Conservation (phyloP, 1,140 invertebrate species). For the Octopus sinensis region DNA sequence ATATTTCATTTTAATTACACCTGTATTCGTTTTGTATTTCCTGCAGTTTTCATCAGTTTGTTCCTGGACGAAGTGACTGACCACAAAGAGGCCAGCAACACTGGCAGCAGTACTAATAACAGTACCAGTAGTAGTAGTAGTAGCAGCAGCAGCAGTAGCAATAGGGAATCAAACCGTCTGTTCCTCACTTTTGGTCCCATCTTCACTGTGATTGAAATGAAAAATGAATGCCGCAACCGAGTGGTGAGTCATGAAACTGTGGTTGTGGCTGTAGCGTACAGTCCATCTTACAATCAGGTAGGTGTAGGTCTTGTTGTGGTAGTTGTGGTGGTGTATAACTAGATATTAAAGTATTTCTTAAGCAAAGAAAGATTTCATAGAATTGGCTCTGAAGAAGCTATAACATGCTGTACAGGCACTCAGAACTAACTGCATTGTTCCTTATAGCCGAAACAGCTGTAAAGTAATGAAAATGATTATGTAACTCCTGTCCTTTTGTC, state of each 20-base stretch:
- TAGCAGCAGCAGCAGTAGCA: slow-evolving; percentile 14
- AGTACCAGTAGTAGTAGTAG: too few species aligned
- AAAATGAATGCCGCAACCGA: slow-evolving; percentile 50
- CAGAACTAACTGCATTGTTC: too few species aligned
- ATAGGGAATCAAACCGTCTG: slow-evolving; percentile 39
- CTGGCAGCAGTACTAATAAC: too few species aligned
- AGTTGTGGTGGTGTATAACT: too few species aligned
- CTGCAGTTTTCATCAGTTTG: slow-evolving; percentile 44
- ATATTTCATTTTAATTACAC: too few species aligned
- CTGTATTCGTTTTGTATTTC: background rate
- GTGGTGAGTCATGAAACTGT: slow-evolving; percentile 55
- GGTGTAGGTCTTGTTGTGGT: background rate
- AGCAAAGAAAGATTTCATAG: too few species aligned
- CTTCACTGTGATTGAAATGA: slow-evolving; percentile 55
- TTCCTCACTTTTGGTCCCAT: slow-evolving; percentile 55
- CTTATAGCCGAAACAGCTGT: too few species aligned
- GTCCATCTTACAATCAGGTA: slow-evolving; percentile 54
- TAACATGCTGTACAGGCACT: too few species aligned
- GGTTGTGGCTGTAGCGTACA: slow-evolving; percentile 52
- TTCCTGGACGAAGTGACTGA: slow-evolving; percentile 53
- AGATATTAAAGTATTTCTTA: too few species aligned
- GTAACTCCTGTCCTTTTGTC: too few species aligned
- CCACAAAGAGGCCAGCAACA: slow-evolving; percentile 20
- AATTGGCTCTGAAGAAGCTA: too few species aligned
- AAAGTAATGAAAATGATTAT: too few species aligned